Evolutionary conservation across 2,888 invertebrate genomes (phyloP).

Genomic region (Hirtodrosophila alboralis): DNA sequence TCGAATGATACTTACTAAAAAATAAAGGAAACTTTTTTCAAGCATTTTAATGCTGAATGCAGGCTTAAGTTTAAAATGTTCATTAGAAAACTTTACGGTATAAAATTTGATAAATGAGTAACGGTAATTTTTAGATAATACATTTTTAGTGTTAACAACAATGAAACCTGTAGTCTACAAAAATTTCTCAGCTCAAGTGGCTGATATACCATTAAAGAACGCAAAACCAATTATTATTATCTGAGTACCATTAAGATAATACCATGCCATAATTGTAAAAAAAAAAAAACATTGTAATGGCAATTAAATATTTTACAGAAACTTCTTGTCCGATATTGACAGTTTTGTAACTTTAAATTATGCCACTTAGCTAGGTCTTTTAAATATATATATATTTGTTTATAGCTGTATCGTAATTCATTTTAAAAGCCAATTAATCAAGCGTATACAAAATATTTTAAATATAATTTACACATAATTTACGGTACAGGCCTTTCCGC

Average conservation of each 20-base stretch:
- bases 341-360: background rate
- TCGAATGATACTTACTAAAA: too few relatives aligned
- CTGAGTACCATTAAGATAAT: slow-evolving; percentile 9
- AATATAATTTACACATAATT: slow-evolving; percentile 58
- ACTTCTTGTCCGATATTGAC: background rate
- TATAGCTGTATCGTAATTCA: slow-evolving; percentile 36
- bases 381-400: too few relatives aligned
- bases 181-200: slow-evolving; percentile 11
- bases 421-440: slow-evolving; percentile 60
- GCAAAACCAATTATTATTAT: slow-evolving; percentile 11
- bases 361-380: slow-evolving; percentile 7
- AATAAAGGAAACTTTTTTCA: too few relatives aligned
- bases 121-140: too few relatives aligned
- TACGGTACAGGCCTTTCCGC: slow-evolving; percentile 66
- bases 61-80: too few relatives aligned
- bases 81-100: too few relatives aligned
- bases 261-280: slow-evolving; percentile 12
- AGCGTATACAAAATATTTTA: slow-evolving; percentile 22
- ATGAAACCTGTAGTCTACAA: too few relatives aligned
- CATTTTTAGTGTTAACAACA: too few relatives aligned
- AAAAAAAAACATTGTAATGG: slow-evolving; percentile 1
- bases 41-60: too few relatives aligned
- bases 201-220: slow-evolving; percentile 14
- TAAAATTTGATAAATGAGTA: too few relatives aligned
- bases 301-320: slow-evolving; percentile 12